Evolutionary conservation across 2,888 invertebrate species (phyloP), one percentile per base, ranked within the genome.

Genomic region (Agriopis marginaria): DNA sequence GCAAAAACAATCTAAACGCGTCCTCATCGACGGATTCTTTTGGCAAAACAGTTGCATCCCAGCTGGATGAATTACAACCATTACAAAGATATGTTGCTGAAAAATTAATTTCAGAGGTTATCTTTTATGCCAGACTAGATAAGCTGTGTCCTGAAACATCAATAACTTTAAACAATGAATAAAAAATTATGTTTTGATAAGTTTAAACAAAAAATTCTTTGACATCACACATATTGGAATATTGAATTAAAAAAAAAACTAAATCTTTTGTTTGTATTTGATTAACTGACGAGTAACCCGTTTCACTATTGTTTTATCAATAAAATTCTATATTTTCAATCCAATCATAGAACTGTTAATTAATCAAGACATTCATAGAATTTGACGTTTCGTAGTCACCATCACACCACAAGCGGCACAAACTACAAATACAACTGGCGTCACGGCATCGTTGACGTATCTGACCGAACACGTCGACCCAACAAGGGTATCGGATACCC

Each of bases 101-200:
- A 66, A 86, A 86, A 79, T 70, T 87, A n/a, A 86, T 87, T 11
- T 85, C 85, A 0, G 85, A 86, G 17, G 73, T 85, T 11, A 81
- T 86, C 67, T 85, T 80, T 66, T 75, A 77, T 60, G 86, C 74
- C 10, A 79, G 85, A 76, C 59, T 84, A 23, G 78, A 80, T 3
- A 80, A 79, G 73, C 75, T 86, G 47, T 77, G 67, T 3, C 66
- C 72, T 8, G 68, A 76, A 14, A 70, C 81, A 0, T 23, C 58
- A n/a, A 14, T 75, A 5, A 53, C 56, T 51, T 58, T 73, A 12
- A 69, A 50, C 23, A 51, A 51, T 23, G 0, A 51, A 32, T 51
- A 6, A 11, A 32, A 6, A 45, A 6, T 12, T 12, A 47, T 47
- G 7, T 47, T 47, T 47, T n/a, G n/a, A 12, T 6, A n/a, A 47